Evolutionary conservation across 2,888 invertebrate genomes (phyloP), one percentile per base, ranked within the genome.

Genomic region (Rhingia campestris): DNA sequence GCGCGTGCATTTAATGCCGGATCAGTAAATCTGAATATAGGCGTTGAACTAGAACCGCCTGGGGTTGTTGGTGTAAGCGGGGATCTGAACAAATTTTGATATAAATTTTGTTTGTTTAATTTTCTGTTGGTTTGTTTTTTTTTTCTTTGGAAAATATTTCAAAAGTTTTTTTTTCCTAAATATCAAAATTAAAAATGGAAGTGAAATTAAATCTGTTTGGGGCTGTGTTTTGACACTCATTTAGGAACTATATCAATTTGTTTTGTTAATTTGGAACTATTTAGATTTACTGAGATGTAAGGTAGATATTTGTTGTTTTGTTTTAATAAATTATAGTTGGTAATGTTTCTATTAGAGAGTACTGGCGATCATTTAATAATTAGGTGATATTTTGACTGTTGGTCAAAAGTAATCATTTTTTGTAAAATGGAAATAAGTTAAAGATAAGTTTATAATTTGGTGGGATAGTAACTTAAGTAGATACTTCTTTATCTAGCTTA

Each of bases 1-100:
- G 98, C 98, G 93, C 96, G 97, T 92, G 96, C 95, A 92, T 95
- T 95, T 93, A 98, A 94, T 92, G 95, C 95, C 91, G 96, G 96
- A 93, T 97, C 97, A 92, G 96, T 96, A 94, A 97, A 97, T 95
- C 95, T 96, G 95, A 97, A 97, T 92, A 95, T 94, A 91, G 96
- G 95, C 92, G 94, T 94, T 91, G 94, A 93, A 88, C 88, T 90
- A 86, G 88, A 86, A 91, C 93, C 93, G 91, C 94, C 94, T 88
- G 94, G 94, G 92, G 93, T 93, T 92, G 92, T 92, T 91, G 93
- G 93, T 90, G 94, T 94, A 93, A 94, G 93, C 93, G 95, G 95
- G 92, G 95, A 94, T 94, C 96, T 96, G 92, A 92, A 90, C 91
- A 89, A 90, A 92, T 93, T 92, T 92, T 91, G 91, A 88, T 87